Evolutionary conservation across 2,797 vertebrate species (phyloP).

Genomic region (Telmatherina bonti): DNA sequence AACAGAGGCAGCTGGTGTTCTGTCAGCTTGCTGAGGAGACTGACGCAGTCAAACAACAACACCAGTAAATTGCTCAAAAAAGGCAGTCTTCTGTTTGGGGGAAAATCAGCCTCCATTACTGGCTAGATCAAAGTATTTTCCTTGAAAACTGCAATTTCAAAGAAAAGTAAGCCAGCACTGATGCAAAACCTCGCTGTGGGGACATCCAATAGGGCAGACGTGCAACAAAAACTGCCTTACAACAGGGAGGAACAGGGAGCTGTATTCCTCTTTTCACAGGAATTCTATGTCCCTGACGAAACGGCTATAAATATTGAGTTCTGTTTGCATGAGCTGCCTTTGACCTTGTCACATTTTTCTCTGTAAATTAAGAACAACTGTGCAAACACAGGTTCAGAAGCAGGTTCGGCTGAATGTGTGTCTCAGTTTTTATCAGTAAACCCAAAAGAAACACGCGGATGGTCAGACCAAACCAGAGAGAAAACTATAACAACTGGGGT

Average conservation of each 20-base stretch:
- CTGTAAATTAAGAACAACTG: slow-evolving; percentile 9
- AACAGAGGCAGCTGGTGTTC: slow-evolving; percentile 74
- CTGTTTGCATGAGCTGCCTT: neutral
- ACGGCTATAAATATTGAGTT: neutral
- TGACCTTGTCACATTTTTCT: neutral
- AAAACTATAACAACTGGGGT: neutral
- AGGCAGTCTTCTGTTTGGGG: slow-evolving; percentile 25
- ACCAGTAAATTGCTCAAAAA: slow-evolving; percentile 33
- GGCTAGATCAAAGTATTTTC: slow-evolving; percentile 55
- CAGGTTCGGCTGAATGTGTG: neutral
- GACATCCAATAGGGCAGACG: neutral
- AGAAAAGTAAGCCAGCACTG: neutral
- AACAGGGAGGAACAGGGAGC: neutral
- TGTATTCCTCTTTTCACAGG: neutral
- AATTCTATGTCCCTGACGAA: neutral
- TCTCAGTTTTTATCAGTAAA: neutral
- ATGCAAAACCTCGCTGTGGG: slow-evolving; percentile 32
- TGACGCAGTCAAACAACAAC: slow-evolving; percentile 36
- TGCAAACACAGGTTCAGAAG: neutral
- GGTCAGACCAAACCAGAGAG: neutral
- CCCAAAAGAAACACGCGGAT: neutral
- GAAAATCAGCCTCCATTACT: slow-evolving; percentile 55
- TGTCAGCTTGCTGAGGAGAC: slow-evolving; percentile 63
- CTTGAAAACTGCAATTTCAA: slow-evolving; percentile 15
- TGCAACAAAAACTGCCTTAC: slow-evolving; percentile 7